Base-by-base conservation (phyloP, 1,140 invertebrate genomes). In the Dolichoris vasculosae region DNA sequence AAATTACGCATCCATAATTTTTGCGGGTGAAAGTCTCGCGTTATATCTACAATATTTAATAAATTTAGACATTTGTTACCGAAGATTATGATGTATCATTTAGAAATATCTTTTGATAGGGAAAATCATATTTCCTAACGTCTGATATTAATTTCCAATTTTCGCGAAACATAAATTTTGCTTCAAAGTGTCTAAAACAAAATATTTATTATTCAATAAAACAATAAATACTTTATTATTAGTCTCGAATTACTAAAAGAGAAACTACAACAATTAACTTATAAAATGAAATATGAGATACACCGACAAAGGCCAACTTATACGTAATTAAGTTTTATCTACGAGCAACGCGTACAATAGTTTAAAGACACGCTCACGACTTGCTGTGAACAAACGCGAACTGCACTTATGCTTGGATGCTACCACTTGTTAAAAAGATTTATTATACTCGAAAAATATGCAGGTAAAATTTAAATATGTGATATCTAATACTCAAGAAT, bases 261-360 rank as follows among this genome's bases (percentile, higher is more conserved):
- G 17, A 64, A 80, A 73, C 30, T 63, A 32, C 7, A 73, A 73
- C 64, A 35, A 80, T 71, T 59, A 84, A 85, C 4, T 80, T 81
- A 43, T n/a, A 32, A 71, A 35, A 76, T 81, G 38, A 85, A 81
- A 76, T 46, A 75, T 17, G 64, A 46, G 30, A 55, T 69, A 69
- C 35, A 23, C 1, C 55, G 63, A 67, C 59, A 77, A 75, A 76
- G 38, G 32, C 30, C 48, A 81, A 86, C 55, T 77, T 82, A 32
- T 77, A 46, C 30, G 71, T 76, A 86, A 85, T 75, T 85, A 81
- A 85, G 69, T 85, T 85, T 86, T 77, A 86, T 86, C 79, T 86
- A 13, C 20, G 11, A 59, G 40, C 69, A 46, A 35, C 51, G 59
- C 26, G 48, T 75, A 73, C 35, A 71, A 64, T 51, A 85, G 40